These are phyloP conservation scores for Pycnonotus jocosus DNA, from an alignment of 2,113 vertebrate genomes.

Conservation along the genomic window DNA sequence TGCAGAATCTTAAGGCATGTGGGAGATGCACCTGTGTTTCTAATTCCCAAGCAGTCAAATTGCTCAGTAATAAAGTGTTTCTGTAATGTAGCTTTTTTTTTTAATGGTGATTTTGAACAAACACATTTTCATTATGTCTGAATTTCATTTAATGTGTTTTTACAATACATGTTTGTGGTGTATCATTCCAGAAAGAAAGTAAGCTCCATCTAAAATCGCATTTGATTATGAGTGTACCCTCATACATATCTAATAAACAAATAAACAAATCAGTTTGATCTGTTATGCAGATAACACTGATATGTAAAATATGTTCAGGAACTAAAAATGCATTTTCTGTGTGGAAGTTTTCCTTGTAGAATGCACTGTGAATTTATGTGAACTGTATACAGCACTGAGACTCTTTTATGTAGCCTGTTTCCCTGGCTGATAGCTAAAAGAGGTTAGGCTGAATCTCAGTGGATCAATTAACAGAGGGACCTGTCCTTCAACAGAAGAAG, in stretches of 20 bases:
- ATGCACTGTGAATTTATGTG: constrained; percentile 72
- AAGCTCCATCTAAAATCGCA: constrained; percentile 64
- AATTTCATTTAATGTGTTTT: constrained; percentile 71
- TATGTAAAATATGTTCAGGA: constrained; percentile 56
- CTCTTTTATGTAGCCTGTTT: constrained; percentile 78
- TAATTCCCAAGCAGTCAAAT: constrained; percentile 41
- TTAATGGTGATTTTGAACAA: constrained; percentile 46
- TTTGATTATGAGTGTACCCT: constrained; percentile 60
- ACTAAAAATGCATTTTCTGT: constrained; percentile 59
- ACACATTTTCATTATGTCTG: constrained; percentile 64
- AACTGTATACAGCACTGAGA: constrained; percentile 67
- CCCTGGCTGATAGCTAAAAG: constrained; percentile 76
- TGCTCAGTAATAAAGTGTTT: constrained; percentile 51
- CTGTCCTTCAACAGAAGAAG: constrained; percentile 88
- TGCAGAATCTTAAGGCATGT: background rate
- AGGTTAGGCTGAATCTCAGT: constrained; percentile 86
- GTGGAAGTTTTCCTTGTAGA: constrained; percentile 55
- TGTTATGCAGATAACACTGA: constrained; percentile 62
- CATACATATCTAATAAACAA: constrained; percentile 70
- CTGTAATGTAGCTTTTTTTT: background rate
- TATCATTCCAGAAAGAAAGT: constrained; percentile 43
- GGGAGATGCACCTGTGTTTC: constrained; percentile 32
- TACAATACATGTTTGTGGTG: constrained; percentile 39
- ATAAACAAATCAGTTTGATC: constrained; percentile 76
- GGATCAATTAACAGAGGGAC: constrained; percentile 92